Conservation (phyloP, 1,140 invertebrate species). For the Zaprionus ornatus region DNA sequence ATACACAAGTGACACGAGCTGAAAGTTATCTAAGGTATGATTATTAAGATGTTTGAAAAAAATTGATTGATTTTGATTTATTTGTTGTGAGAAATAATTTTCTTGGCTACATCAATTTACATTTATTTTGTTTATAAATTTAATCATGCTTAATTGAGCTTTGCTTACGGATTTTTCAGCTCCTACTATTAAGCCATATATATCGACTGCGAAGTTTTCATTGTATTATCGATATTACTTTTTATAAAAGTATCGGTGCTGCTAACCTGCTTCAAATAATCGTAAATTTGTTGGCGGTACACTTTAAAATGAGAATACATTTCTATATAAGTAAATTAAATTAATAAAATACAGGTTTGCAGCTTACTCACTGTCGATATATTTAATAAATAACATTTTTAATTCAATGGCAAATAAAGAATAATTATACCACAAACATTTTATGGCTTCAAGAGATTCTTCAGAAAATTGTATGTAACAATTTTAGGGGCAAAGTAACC, state of each 20-base stretch:
- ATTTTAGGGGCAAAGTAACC: constrained; percentile 91
- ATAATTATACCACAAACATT: background rate
- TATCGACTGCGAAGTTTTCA: background rate
- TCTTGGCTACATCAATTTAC: background rate
- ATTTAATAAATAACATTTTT: no score
- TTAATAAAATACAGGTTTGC: background rate
- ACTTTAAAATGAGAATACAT: background rate
- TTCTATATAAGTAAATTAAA: background rate
- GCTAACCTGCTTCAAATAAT: background rate
- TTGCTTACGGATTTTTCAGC: constrained; percentile 8
- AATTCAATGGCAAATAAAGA: no score
- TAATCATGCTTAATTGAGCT: background rate
- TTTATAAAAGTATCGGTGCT: background rate
- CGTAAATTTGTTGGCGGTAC: background rate
- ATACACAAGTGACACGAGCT: constrained; percentile 27
- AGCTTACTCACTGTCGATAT: no score
- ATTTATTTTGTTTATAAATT: background rate
- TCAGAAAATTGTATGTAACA: constrained; percentile 89
- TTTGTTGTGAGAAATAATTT: background rate
- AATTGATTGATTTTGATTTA: background rate
- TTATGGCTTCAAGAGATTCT: constrained; percentile 84
- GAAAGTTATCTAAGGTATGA: background rate
- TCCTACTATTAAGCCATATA: background rate
- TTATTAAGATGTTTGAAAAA: background rate
- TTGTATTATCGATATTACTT: background rate